phyloP scores from a whole-genome alignment of 1,140 invertebrate species.

The Drosophila lowei region DNA sequence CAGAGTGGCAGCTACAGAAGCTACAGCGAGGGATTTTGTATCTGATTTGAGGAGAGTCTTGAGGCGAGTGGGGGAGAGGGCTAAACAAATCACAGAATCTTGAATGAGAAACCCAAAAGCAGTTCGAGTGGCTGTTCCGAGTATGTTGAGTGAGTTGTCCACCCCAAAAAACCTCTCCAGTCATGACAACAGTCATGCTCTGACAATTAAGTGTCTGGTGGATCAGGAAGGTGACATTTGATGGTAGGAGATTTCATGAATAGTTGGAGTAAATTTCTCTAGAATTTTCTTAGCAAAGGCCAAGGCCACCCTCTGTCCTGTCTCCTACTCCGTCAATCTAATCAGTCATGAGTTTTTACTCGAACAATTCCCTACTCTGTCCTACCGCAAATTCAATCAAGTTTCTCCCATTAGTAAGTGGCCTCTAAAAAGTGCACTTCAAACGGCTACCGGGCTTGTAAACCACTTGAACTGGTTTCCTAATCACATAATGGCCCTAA shows the following conservation, averaged over 20 bases:
- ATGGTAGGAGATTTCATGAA: background rate
- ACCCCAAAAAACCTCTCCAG: no score
- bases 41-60: slow-evolving; percentile 34
- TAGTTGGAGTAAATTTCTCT: background rate
- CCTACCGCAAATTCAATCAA: no score
- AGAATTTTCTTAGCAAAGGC: background rate
- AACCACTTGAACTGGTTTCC: background rate
- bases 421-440: no score
- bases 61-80: slow-evolving; percentile 11
- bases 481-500: slow-evolving; percentile 33
- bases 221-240: slow-evolving; percentile 27
- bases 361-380: background rate
- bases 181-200: slow-evolving; percentile 44
- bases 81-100: slow-evolving; percentile 48
- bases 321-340: background rate
- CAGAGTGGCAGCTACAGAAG: slow-evolving; percentile 29
- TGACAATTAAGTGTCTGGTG: slow-evolving; percentile 55
- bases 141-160: slow-evolving; percentile 41
- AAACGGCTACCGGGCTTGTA: slow-evolving; percentile 4
- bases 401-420: no score
- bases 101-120: slow-evolving; percentile 17
- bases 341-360: background rate
- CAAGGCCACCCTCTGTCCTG: background rate
- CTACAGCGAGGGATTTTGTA: slow-evolving; percentile 43
- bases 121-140: no score